Percentiles rank a stretch among this genome's conserved stretches.
Evolutionary conservation across 2,797 vertebrate species (phyloP).

Genomic region (Bucorvus abyssinicus): DNA sequence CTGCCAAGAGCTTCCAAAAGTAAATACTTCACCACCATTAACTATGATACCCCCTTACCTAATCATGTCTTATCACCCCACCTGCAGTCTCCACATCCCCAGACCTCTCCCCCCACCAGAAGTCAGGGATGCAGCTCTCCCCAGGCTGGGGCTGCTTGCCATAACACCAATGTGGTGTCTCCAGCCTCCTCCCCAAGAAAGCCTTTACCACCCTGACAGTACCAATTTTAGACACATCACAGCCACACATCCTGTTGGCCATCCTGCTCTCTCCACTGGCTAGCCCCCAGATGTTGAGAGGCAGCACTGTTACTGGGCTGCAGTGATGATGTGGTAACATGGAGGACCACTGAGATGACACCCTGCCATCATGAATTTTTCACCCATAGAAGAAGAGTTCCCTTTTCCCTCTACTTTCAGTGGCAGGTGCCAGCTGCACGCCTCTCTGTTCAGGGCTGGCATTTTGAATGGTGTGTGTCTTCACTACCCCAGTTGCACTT

Average conservation of each 20-base stretch:
- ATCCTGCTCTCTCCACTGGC: background rate
- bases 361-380: background rate
- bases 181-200: background rate
- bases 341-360: background rate
- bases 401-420: background rate
- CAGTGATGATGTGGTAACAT: background rate
- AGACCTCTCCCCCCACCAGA: background rate
- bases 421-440: background rate
- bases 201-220: background rate
- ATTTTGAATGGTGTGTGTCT: background rate
- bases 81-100: background rate
- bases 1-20: background rate
- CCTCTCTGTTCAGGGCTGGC: background rate
- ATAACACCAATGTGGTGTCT: background rate
- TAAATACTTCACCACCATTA: background rate
- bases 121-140: background rate
- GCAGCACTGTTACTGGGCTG: background rate
- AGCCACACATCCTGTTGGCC: background rate
- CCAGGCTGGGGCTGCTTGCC: background rate
- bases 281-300: background rate
- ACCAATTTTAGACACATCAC: background rate
- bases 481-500: slow-evolving; percentile 4
- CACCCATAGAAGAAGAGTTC: background rate
- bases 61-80: background rate
- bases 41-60: background rate